Conservation (phyloP, 2,888 invertebrate species). For the Pantelozetes paolii region DNA sequence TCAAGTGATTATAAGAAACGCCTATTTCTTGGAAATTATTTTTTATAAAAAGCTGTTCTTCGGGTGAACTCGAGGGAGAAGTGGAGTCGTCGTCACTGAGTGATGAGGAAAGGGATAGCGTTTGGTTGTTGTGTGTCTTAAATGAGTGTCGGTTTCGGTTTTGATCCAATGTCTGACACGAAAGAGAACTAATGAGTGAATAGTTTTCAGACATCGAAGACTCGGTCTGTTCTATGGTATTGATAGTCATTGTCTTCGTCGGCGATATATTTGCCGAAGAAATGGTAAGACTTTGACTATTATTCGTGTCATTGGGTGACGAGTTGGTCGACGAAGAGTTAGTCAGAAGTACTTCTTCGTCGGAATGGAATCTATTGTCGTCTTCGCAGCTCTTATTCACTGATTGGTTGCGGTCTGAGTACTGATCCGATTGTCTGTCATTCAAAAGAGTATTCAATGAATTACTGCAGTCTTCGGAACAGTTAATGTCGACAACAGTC, state of each 20-base stretch:
- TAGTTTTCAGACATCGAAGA: conserved; percentile 47
- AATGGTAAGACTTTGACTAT: conserved; percentile 11
- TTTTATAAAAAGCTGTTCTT: background rate
- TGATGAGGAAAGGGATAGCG: background rate
- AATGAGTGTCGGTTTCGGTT: background rate
- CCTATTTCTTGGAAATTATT: background rate
- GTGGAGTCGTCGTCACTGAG: conserved; percentile 14
- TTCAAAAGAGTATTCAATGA: conserved; percentile 16
- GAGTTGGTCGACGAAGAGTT: conserved; percentile 3
- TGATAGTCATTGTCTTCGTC: conserved; percentile 41
- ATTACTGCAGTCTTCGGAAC: conserved; percentile 8
- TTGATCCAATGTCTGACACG: conserved; percentile 28
- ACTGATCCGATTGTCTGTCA: background rate
- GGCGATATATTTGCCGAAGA: conserved; percentile 26
- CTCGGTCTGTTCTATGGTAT: conserved; percentile 38
- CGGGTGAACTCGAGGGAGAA: conserved; percentile 24
- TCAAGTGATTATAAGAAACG: background rate
- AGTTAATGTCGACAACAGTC: conserved; percentile 1
- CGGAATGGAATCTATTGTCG: background rate
- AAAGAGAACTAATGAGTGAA: conserved; percentile 35
- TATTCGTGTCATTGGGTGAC: background rate
- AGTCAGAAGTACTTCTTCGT: background rate
- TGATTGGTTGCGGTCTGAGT: background rate
- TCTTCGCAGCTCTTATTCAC: background rate
- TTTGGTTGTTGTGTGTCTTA: conserved; percentile 26